A percentile compares a stretch with the other conserved stretches of the same genome.
These are phyloP conservation scores for Gymnoscopelus microlampas DNA, from an alignment of 2,797 vertebrate species.

Conservation along the genomic window DNA sequence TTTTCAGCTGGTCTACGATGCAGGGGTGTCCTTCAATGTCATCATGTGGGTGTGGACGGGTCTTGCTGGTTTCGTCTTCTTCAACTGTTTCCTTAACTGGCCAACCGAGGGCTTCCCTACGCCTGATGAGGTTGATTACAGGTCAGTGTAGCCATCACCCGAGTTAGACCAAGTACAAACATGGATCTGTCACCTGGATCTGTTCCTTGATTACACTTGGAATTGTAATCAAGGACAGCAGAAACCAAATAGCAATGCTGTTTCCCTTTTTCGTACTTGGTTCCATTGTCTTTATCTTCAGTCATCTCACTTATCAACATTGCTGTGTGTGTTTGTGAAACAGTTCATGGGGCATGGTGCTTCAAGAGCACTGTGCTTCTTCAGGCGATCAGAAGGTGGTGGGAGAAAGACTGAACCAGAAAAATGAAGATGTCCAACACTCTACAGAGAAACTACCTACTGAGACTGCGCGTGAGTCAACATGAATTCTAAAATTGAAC, in stretches of 20 bases:
- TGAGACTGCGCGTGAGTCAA: slow-evolving; percentile 59
- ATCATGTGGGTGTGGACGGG: slow-evolving; percentile 91
- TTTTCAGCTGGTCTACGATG: slow-evolving; percentile 86
- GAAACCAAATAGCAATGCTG: background rate
- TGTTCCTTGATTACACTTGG: no score
- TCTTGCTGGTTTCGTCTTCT: slow-evolving; percentile 84
- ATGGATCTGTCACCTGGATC: background rate
- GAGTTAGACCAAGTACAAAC: background rate
- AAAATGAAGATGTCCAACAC: slow-evolving; percentile 64
- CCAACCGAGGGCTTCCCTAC: slow-evolving; percentile 86
- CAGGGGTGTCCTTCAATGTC: slow-evolving; percentile 80
- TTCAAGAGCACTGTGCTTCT: slow-evolving; percentile 53
- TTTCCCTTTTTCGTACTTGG: background rate
- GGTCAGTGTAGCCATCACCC: slow-evolving; percentile 65
- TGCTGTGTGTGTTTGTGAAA: slow-evolving; percentile 20
- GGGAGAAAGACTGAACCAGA: slow-evolving; percentile 77
- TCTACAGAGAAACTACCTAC: slow-evolving; percentile 70
- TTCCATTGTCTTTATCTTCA: background rate
- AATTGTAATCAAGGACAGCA: background rate
- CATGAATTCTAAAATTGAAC: background rate
- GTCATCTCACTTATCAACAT: no score
- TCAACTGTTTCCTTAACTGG: slow-evolving; percentile 93
- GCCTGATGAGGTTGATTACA: slow-evolving; percentile 86
- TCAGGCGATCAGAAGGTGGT: slow-evolving; percentile 65
- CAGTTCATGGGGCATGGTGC: slow-evolving; percentile 77